Evolutionary conservation across 2,113 vertebrate genomes (phyloP), one percentile per base, ranked within the genome.

Genomic region (Siniperca chuatsi): DNA sequence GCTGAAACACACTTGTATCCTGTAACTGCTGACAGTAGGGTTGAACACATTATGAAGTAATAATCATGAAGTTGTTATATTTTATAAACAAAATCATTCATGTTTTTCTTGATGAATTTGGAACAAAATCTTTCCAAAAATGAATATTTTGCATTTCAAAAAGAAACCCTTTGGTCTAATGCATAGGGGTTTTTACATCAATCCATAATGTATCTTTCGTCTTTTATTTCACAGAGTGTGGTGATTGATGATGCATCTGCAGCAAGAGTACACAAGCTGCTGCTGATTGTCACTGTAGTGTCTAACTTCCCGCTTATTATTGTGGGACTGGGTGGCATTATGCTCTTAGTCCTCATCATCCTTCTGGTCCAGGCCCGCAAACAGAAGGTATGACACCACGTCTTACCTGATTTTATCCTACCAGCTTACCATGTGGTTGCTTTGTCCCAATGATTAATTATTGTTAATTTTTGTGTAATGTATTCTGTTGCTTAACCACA

Each of bases 201-300:
- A 4, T 3, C 29, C 16, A 4, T 65, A 50, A 35, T n/a, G 12
- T 29, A 2, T 7, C 25, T 75, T 33, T 60, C 0, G 0, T 82
- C 64, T 83, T 25, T 57, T 52, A 35, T 16, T 33, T 6, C 20
- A 37, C 86, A 96, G 96, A 95, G 93, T 2, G 94, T 96, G 75
- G 88, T 90, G 69, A 95, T 96, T 4, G 96, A 96, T 1, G 95
- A 96, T 0, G 93, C 42, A 0, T 96, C 96, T 3, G 95, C 93
- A 0, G 89, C 57, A 0, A 93, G 66, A 79, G 78, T 96, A 1
- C 90, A 93, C 0, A 96, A 94, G 79, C 91, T 96, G 80, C 90
- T 96, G 61, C 29, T 88, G 4, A 94, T 96, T 7, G 76, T 65
- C 68, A 93, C 9, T 1, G 0, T 96, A 1, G 94, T 95, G 61